Percentiles rank a stretch among this genome's conserved stretches.
Conservation (phyloP, 1,140 invertebrate genomes). For the Heliconius nattereri region DNA sequence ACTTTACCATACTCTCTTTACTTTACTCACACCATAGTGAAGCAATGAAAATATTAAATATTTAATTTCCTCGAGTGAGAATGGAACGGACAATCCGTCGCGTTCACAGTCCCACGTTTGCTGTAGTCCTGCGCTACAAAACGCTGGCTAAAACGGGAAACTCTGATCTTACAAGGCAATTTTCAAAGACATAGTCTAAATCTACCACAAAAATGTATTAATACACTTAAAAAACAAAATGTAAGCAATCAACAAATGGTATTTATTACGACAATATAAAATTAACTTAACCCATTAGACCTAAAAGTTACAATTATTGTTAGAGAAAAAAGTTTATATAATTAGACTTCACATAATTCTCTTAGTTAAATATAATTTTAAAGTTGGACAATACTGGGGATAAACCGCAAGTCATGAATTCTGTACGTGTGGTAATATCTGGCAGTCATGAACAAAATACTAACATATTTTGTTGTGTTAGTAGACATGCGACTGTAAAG, state of each 20-base stretch:
- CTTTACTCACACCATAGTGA: too few relatives aligned
- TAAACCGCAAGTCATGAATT: conserved; percentile 29
- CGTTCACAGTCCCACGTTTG: too few relatives aligned
- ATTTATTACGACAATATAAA: not conserved
- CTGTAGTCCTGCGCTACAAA: too few relatives aligned
- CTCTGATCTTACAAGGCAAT: too few relatives aligned
- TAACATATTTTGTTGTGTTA: conserved; percentile 18
- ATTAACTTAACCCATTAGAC: not conserved
- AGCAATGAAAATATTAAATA: too few relatives aligned
- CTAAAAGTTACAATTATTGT: not conserved
- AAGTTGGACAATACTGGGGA: conserved; percentile 5
- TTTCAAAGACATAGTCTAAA: too few relatives aligned
- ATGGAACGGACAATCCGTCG: too few relatives aligned
- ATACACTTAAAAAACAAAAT: not conserved
- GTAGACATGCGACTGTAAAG: not conserved
- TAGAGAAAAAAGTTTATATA: not conserved
- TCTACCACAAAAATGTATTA: not conserved
- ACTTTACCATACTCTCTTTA: too few relatives aligned
- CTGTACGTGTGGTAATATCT: conserved; percentile 29
- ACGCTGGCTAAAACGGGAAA: too few relatives aligned
- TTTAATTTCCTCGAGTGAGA: too few relatives aligned
- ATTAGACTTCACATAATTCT: not conserved
- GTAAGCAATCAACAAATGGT: not conserved
- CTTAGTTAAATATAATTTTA: conserved; percentile 9
- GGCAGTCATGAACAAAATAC: conserved; percentile 27